Conservation (phyloP, 2,888 invertebrate genomes). For the Aphrophora alni region DNA sequence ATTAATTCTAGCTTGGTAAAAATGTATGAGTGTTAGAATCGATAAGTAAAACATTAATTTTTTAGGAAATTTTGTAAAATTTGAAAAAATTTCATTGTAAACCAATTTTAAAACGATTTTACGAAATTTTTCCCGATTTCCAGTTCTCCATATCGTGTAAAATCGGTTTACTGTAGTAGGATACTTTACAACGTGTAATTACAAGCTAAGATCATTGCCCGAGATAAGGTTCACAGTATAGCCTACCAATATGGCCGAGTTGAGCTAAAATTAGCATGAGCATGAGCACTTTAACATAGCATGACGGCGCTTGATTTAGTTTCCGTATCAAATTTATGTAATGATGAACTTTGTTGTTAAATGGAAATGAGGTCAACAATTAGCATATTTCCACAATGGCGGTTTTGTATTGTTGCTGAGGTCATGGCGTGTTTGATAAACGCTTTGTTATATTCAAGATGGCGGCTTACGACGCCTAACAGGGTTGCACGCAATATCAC, state of each 20-base stretch:
- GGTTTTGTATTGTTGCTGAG: conserved; percentile 6
- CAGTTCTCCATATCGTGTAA: background rate
- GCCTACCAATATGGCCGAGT: background rate
- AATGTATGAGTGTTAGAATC: too few relatives aligned
- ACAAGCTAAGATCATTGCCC: background rate
- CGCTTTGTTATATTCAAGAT: conserved; percentile 25
- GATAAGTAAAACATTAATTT: too few relatives aligned
- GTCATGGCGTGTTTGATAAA: conserved; percentile 26
- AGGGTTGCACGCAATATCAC: background rate
- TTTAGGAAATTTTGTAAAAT: too few relatives aligned
- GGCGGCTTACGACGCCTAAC: conserved; percentile 18
- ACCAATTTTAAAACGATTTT: too few relatives aligned
- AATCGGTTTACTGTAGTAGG: background rate
- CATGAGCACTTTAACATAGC: background rate
- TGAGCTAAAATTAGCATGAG: background rate
- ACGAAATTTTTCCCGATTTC: too few relatives aligned
- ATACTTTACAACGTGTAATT: background rate
- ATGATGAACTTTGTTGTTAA: conserved; percentile 9
- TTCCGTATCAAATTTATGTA: background rate
- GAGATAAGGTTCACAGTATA: background rate
- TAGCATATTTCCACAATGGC: conserved; percentile 35
- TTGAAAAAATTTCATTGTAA: too few relatives aligned
- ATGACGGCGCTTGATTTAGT: background rate
- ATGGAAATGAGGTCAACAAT: conserved; percentile 30
- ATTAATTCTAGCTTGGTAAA: too few relatives aligned